A percentile compares a stretch with the other conserved stretches of the same genome.
phyloP scores from a whole-genome alignment of 2,113 vertebrate species.

The Tenrec ecaudatus region DNA sequence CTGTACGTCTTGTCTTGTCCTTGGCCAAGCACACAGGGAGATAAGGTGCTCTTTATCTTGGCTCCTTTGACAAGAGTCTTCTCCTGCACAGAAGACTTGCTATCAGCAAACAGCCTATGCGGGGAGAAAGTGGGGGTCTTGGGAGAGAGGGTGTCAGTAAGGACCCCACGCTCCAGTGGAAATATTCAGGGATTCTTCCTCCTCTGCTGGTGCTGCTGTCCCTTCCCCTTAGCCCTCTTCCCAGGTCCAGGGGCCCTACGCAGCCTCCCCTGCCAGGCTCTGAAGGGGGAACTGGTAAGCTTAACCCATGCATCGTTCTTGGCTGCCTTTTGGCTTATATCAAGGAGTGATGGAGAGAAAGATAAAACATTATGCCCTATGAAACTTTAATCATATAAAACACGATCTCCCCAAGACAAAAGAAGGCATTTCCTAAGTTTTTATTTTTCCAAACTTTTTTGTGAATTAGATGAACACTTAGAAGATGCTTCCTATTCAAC shows the following conservation, averaged over 20 bases:
- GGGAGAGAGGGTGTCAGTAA: background rate
- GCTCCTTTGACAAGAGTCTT: background rate
- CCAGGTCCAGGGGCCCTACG: background rate
- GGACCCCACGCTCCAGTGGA: background rate
- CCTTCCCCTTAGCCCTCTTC: rapidly evolving
- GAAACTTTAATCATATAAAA: background rate
- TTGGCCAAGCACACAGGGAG: background rate
- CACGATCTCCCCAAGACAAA: background rate
- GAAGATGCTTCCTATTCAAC: too few species aligned
- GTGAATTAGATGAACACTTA: too few species aligned
- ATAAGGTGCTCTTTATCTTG: background rate
- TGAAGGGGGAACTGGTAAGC: background rate
- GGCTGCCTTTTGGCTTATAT: background rate
- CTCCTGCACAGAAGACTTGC: background rate
- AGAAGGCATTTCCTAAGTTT: background rate
- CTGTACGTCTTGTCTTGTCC: background rate
- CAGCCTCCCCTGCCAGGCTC: background rate
- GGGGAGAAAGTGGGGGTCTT: background rate
- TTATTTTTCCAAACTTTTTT: too few species aligned
- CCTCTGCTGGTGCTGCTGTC: background rate
- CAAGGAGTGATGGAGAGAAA: background rate
- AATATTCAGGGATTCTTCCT: background rate
- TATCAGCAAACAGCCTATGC: background rate
- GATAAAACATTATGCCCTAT: background rate
- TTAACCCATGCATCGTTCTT: background rate